A percentile compares a stretch with the other conserved stretches of the same genome.
Evolutionary conservation across 2,113 vertebrate genomes (phyloP).

Genomic region (Heterochromis multidens): DNA sequence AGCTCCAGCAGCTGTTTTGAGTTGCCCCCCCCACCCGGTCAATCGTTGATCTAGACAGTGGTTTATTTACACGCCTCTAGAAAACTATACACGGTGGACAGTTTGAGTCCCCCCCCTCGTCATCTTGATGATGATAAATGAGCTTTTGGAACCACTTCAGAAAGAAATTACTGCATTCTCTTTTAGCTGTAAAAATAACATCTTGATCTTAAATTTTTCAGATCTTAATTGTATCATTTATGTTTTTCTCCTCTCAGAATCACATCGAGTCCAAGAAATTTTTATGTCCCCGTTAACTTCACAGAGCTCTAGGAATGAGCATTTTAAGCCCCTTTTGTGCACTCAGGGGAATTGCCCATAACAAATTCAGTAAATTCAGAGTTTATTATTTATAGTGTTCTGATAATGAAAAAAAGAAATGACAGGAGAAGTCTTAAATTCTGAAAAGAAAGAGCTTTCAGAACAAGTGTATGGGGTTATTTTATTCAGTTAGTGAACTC

Average conservation of each 20-base stretch:
- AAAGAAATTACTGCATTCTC: background rate
- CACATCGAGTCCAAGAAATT: background rate
- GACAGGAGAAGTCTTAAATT: too few relatives aligned
- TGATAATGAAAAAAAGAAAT: rapidly evolving
- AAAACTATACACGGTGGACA: conserved; percentile 23
- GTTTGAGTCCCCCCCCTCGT: conserved; percentile 10
- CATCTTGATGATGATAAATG: too few relatives aligned
- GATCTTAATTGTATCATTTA: background rate
- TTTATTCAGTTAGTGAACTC: too few relatives aligned
- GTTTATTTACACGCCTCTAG: conserved; percentile 53
- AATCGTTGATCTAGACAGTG: conserved; percentile 12
- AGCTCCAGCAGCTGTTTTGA: conserved; percentile 56
- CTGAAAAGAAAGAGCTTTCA: background rate
- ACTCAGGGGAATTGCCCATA: background rate
- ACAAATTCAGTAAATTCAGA: background rate
- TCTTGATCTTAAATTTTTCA: background rate
- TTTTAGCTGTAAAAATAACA: background rate
- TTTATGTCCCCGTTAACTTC: background rate
- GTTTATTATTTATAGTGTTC: background rate
- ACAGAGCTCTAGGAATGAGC: background rate
- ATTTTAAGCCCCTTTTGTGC: background rate
- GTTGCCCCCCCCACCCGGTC: conserved; percentile 33
- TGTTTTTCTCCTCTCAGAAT: background rate
- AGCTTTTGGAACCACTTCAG: conserved; percentile 9
- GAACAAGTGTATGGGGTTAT: background rate